Evolutionary conservation across 2,797 vertebrate species (phyloP), one percentile per base, ranked within the genome.

Genomic region (Iguana delicatissima): DNA sequence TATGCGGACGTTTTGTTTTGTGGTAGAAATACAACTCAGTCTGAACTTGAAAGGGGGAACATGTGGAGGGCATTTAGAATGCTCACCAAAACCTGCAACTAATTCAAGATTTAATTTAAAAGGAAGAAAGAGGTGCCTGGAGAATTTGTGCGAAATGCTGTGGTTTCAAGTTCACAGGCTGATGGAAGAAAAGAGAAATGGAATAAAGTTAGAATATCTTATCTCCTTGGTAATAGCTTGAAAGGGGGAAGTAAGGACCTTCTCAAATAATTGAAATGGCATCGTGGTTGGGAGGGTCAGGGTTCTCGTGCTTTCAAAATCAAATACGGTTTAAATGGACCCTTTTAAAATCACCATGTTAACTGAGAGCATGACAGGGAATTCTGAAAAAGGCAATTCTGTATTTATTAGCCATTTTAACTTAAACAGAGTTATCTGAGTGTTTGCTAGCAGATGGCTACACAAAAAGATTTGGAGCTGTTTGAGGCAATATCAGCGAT

Each of bases 41-140:
- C 95, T 93, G 20, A 88, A 84, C 90, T 91, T 92, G 86, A 89
- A 95, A 93, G 85, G n/a, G 22, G 52, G 35, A 91, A 93, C 90
- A 95, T 92, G 86, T 95, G 96, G 95, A 94, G 95, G 94, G 64
- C 92, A 94, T 96, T 80, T 96, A 95, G 91, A 62, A 79, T 94
- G 91, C 92, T 96, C 85, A 92, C 92, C 90, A 93, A 94, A 95
- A 92, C 1, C 67, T 95, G 93, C 91, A 95, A 91, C 52, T 46
- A 83, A 91, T 95, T 96, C 74, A 4, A 89, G 80, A 96, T 96
- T 97, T 95, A 96, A 95, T 95, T 94, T 90, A 95, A 94, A 82
- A 91, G 90, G 89, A 94, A 92, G 93, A 91, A 95, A 96, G 93
- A 93, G 89, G 93, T 95, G 92, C 90, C 93, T 96, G 82, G 92